Evolutionary conservation across 1,140 invertebrate genomes (phyloP), one percentile per base, ranked within the genome.

Genomic region (Nasonia vitripennis): DNA sequence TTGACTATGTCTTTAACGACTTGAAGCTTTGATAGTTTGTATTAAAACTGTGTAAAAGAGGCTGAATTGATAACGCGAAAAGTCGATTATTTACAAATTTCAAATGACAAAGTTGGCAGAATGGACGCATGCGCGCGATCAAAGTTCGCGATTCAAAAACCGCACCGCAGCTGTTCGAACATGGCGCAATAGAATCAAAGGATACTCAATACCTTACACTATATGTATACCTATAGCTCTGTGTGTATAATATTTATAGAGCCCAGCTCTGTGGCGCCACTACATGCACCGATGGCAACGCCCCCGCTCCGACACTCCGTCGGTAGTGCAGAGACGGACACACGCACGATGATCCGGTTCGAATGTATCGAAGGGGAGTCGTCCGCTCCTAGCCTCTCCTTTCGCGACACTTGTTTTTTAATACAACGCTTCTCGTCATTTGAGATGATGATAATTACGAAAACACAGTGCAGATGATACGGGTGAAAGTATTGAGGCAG

Each of bases 381-480:
- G 74, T 45, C 74, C 74, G 74, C 74, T 77, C 74, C 74, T 77
- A 77, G 37, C 20, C 74, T 23, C 45, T 37, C 17, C 51, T 14
- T 55, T 55, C 51, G 51, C 45, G 37, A 27, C 17, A 41, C 2
- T 68, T 62, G 34, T 78, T 55, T 82, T 83, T 82, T 77, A 77
- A 45, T 45, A 45, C 9, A 41, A 45, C 75, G 12, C 45, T 27
- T 82, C 62, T 83, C 67, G 70, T 67, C 20, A 73, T 73, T 81
- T 27, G n/a, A 81, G 31, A 78, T 71, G 62, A 84, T 78, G 62
- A 84, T 78, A 78, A 78, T 51, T 23, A 51, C 17, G 34, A 78
- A 84, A 68, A 34, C 10, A 14, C 12, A 4, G 23, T 31, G 37
- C 48, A 85, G 27, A 85, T 80, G 48, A 80, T 85, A n/a, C 27